phyloP scores from a whole-genome alignment of 1,140 invertebrate genomes.

The Bursaphelenchus mucronatus region DNA sequence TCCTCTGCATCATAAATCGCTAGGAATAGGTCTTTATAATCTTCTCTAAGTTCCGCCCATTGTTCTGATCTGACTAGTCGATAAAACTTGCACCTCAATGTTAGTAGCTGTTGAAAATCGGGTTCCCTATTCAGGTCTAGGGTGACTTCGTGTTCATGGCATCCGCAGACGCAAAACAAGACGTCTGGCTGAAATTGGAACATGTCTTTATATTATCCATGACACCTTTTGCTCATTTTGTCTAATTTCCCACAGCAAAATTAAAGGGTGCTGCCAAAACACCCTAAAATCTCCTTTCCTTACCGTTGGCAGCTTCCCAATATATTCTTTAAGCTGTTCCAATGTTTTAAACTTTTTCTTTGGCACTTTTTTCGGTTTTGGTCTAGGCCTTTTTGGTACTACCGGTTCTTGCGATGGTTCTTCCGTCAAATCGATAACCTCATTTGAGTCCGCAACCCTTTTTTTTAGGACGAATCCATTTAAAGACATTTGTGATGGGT shows the following conservation, averaged over 20 bases:
- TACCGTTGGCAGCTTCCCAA: neutral
- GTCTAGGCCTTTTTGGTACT: too few species aligned
- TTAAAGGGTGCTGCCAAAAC: neutral
- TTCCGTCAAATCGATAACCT: neutral
- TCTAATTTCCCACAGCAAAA: too few species aligned
- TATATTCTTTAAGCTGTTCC: too few species aligned
- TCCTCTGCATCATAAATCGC: too few species aligned
- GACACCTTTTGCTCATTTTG: neutral
- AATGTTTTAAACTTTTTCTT: too few species aligned
- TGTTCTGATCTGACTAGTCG: constrained; percentile 1
- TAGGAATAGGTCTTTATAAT: neutral
- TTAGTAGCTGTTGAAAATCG: neutral
- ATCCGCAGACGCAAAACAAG: neutral
- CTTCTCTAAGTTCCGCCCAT: neutral
- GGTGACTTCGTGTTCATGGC: constrained; percentile 1
- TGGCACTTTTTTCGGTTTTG: too few species aligned
- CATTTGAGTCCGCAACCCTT: neutral
- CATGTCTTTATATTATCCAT: neutral
- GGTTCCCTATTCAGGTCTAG: constrained; percentile 1
- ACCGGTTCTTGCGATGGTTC: too few species aligned
- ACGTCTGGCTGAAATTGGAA: constrained; percentile 1
- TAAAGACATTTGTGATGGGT: neutral
- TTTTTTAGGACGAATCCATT: neutral
- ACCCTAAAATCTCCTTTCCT: neutral
- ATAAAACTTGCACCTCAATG: constrained; percentile 9